Base-by-base conservation (phyloP, 2,888 invertebrate genomes). In the Corythucha ciliata region DNA sequence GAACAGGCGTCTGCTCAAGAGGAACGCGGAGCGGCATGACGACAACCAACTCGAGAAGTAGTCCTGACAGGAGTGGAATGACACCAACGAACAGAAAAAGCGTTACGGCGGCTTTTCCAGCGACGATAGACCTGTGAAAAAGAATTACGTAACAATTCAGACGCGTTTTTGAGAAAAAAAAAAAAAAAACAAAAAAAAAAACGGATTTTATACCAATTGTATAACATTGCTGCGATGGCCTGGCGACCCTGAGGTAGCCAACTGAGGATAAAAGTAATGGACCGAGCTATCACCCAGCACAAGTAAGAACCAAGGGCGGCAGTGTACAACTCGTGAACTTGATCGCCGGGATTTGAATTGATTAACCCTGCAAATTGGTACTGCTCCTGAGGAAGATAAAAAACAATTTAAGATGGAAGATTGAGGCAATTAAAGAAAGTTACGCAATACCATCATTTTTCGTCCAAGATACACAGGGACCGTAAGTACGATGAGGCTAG, bases 271-370 rank as follows among this genome's bases (percentile, higher is more conserved):
- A 94, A 74, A 7, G 86, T 81, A 18, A 84, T 74, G 14, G 86
- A 85, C 27, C 93, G 79, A 0, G 89, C 83, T n/a, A 79, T 71
- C 55, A 94, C 76, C 94, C 96, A 96, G 69, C 93, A 93, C 14
- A 92, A 77, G 70, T 97, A 98, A 58, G 92, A 82, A 4, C 97
- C 83, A 66, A 87, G 87, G 0, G 94, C 92, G 0, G 92, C 89
- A 0, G 96, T 96, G 67, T 98, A 97, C 4, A 97, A 70, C 69
- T 97, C 97, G 68, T 97, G 96, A 0, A 94, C 87, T 16, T 80
- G 76, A n/a, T 79, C 16, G 41, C 37, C 32, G 53, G 33, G n/a
- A n/a, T n/a, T n/a, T n/a, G n/a, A n/a, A n/a, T n/a, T n/a, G n/a
- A n/a, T n/a, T n/a, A n/a, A n/a, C n/a, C n/a, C n/a, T n/a, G n/a